Evolutionary conservation across 2,888 invertebrate genomes (phyloP).

Genomic region (Cheilosia vulpina): DNA sequence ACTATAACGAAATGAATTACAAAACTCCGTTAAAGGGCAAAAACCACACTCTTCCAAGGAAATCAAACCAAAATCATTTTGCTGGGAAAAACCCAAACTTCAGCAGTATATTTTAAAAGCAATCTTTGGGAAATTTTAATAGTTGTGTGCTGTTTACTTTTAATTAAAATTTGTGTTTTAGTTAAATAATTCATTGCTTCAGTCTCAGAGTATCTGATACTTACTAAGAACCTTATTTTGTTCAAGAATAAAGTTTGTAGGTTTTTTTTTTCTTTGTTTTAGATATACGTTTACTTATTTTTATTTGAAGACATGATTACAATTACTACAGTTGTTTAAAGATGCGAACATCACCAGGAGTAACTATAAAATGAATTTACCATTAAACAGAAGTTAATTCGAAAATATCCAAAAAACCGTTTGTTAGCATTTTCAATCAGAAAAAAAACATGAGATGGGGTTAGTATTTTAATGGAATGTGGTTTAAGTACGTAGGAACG

Average conservation of each 20-base stretch:
- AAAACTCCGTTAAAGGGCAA: conserved; percentile 21
- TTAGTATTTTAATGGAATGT: neutral
- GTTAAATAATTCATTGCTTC: conserved; percentile 13
- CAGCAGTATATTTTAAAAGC: conserved; percentile 36
- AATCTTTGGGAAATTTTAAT: conserved; percentile 16
- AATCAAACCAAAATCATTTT: conserved; percentile 23
- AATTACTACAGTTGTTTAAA: conserved; percentile 61
- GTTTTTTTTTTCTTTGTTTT: conserved; percentile 18
- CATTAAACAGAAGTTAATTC: conserved; percentile 46
- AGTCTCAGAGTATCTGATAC: conserved; percentile 67
- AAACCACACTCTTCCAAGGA: conserved; percentile 45
- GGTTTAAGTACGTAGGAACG: conserved; percentile 14
- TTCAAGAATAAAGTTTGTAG: conserved; percentile 15
- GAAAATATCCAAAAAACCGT: conserved; percentile 21
- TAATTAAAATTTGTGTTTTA: conserved; percentile 18
- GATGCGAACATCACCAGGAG: conserved; percentile 74
- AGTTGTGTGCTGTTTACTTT: conserved; percentile 22
- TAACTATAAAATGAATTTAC: conserved; percentile 71
- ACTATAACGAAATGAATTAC: neutral
- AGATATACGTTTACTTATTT: conserved; percentile 5
- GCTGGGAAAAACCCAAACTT: conserved; percentile 10
- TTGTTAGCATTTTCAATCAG: conserved; percentile 26
- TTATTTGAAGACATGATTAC: conserved; percentile 34
- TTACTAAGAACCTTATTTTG: conserved; percentile 52
- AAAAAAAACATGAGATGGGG: conserved; percentile 13